These are phyloP conservation scores for Bovichtus diacanthus DNA, from an alignment of 2,797 vertebrate genomes.

Conservation along the genomic window DNA sequence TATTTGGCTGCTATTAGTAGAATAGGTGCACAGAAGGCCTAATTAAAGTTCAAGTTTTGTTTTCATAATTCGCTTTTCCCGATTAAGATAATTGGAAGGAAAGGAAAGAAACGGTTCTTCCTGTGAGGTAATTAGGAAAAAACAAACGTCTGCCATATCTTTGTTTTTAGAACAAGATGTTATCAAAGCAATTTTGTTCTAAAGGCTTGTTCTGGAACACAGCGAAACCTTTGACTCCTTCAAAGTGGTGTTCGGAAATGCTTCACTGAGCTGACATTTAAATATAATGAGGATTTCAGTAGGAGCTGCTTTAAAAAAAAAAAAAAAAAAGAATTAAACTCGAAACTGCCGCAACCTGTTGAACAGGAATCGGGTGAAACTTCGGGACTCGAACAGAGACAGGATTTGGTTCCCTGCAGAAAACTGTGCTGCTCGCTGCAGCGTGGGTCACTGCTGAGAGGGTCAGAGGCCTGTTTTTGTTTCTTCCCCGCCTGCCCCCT, in stretches of 20 bases:
- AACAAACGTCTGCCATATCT: constrained; percentile 45
- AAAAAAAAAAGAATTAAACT: constrained; percentile 47
- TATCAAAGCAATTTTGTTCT: constrained; percentile 44
- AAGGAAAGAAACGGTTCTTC: neutral
- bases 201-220: constrained; percentile 30
- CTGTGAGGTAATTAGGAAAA: constrained; percentile 36
- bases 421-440: constrained; percentile 25
- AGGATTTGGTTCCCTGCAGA: constrained; percentile 35
- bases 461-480: constrained; percentile 75
- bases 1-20: constrained; percentile 16
- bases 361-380: constrained; percentile 60
- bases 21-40: constrained; percentile 12
- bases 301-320: constrained; percentile 21
- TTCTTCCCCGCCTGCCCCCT: constrained; percentile 48
- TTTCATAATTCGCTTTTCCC: constrained; percentile 42
- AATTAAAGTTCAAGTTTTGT: constrained; percentile 44
- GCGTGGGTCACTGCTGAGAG: constrained; percentile 60
- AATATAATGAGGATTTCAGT: constrained; percentile 38
- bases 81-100: constrained; percentile 28
- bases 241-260: constrained; percentile 23
- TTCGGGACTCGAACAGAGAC: constrained; percentile 39
- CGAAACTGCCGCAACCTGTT: constrained; percentile 73
- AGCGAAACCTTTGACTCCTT: constrained; percentile 27
- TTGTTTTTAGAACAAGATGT: constrained; percentile 39
- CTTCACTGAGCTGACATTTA: constrained; percentile 38